Conservation (phyloP, 2,888 invertebrate genomes). For the Xylocampa areola region DNA sequence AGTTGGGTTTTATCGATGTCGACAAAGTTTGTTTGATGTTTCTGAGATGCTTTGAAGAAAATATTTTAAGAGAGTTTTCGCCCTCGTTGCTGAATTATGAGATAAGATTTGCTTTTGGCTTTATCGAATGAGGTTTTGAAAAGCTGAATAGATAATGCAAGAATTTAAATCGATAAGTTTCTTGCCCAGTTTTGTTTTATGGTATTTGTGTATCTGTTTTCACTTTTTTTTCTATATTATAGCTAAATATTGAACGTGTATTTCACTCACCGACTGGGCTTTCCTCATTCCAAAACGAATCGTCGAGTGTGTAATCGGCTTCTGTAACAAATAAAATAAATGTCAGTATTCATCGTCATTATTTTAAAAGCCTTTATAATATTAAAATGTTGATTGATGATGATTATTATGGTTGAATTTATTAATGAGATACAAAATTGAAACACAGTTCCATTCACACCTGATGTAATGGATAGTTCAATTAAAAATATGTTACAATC, state of each 20-base stretch:
- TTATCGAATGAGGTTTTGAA: no score
- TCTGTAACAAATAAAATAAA: conserved; percentile 91
- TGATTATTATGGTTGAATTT: neutral
- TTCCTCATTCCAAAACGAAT: conserved; percentile 98
- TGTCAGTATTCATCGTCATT: conserved; percentile 8
- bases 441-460: neutral
- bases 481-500: no score
- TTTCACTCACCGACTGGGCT: conserved; percentile 95
- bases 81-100: no score
- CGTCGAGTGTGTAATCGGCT: conserved; percentile 97
- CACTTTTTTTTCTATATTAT: no score
- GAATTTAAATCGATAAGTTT: no score
- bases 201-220: no score
- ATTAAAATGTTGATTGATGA: conserved; percentile 8
- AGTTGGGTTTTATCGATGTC: conserved; percentile 12
- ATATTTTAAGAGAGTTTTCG: neutral
- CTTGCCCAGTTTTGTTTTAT: no score
- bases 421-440: conserved; percentile 7
- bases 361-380: neutral
- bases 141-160: no score
- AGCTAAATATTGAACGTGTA: no score
- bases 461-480: no score
- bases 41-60: conserved; percentile 2
- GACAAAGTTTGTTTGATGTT: conserved; percentile 17
- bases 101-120: no score